Base-by-base conservation (phyloP, 2,888 invertebrate genomes). In the Achlya flavicornis region DNA sequence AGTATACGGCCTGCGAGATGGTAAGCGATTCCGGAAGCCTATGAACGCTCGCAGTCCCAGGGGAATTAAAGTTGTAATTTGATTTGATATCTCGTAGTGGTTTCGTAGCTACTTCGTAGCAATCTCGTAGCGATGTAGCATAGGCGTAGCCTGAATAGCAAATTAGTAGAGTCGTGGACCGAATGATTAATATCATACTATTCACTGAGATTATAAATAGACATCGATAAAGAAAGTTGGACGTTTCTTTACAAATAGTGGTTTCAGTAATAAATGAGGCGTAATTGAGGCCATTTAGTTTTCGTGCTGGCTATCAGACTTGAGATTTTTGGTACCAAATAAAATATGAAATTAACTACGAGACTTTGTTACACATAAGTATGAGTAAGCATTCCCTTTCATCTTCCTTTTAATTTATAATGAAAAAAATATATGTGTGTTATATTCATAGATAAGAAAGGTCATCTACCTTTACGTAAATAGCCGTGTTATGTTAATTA, bases 281-380 rank as follows among this genome's bases (percentile, higher is more conserved):
- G 53, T 53, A 53, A 53, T 53, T 48, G 16, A 48, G 48, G 48
- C 16, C n/a, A 48, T 48, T 53, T 53, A 19, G 53, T 53, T 53
- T 53, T 53, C 19, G 11, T 53, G 14, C 53, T 26, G 26, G 26
- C 12, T 41, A 41, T 41, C 38, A 38, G 38, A 38, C 38, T 38
- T 10, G 10, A 38, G 8, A 8, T 11, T 41, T 41, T 41, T 41
- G 12, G 11, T 41, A 41, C 3, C 3, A 12, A 41, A 12, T 1
- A 1, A 10, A 38, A 38, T 38, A 8, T 7, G 3, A 48, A 26
- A 26, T 26, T 26, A 1, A 2, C 26, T 26, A 26, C 26, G 26
- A 26, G 1, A 26, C 26, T 26, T 26, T 26, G 26, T 26, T 26
- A 26, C 26, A 26, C 2, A 26, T 26, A 26, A 26, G 26, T 26